A percentile compares a stretch with the other conserved stretches of the same genome.
Conservation (phyloP, 2,113 vertebrate genomes). For the Eptesicus fuscus region DNA sequence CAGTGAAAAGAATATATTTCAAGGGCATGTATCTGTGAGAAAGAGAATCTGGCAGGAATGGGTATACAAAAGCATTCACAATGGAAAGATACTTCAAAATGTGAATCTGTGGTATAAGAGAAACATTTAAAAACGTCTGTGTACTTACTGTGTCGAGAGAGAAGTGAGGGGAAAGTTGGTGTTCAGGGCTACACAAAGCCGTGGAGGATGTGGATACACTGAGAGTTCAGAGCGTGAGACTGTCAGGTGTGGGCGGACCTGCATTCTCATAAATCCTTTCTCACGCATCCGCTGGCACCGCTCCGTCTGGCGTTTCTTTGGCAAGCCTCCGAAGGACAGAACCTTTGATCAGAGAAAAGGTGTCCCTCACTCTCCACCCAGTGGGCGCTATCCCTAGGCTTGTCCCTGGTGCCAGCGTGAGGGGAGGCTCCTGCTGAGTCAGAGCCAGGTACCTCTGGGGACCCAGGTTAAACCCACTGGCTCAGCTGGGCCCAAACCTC, state of each 20-base stretch:
- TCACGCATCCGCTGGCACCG: fast-evolving
- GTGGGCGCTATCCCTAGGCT: background rate
- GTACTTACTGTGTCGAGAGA: background rate
- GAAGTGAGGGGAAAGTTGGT: background rate
- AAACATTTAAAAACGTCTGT: background rate
- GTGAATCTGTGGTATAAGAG: background rate
- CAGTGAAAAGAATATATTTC: background rate
- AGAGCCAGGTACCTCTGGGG: background rate
- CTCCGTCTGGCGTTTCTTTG: background rate
- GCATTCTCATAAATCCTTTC: background rate
- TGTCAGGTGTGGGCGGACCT: background rate
- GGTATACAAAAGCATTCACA: background rate
- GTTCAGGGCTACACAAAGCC: background rate
- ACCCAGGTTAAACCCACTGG: background rate
- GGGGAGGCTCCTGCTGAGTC: background rate
- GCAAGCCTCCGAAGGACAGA: background rate
- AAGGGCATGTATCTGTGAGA: background rate
- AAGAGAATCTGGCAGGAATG: background rate
- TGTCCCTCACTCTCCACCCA: background rate
- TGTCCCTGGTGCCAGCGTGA: background rate
- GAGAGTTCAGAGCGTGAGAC: background rate
- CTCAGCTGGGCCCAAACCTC: background rate
- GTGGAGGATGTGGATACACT: background rate
- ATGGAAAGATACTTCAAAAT: background rate
- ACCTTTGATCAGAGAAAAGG: background rate